Conservation (phyloP, 2,797 vertebrate species). For the Spondyliosoma cantharus region DNA sequence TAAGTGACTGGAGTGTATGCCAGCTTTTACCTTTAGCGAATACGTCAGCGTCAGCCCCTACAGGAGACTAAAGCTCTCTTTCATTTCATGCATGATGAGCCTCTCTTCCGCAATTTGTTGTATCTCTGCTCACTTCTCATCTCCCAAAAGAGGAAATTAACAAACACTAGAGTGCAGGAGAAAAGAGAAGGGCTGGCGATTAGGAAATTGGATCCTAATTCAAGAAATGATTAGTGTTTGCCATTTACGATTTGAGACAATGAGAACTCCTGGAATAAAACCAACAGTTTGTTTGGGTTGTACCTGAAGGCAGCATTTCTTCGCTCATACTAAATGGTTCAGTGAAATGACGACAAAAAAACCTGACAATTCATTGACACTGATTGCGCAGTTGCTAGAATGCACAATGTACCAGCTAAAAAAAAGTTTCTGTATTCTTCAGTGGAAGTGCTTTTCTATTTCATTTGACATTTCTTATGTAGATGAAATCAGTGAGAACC, state of each 20-base stretch:
- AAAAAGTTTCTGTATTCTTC: not conserved
- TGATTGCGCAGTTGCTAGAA: no score
- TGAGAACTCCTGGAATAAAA: constrained; percentile 29
- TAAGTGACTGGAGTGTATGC: constrained; percentile 10
- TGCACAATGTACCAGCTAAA: not conserved
- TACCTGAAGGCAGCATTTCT: constrained; percentile 3
- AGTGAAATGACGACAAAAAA: not conserved
- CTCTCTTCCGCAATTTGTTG: constrained; percentile 45
- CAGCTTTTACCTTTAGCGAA: constrained; percentile 46
- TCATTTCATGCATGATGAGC: constrained; percentile 76
- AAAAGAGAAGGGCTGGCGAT: constrained; percentile 45
- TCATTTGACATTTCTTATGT: not conserved
- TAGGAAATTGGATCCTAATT: constrained; percentile 67
- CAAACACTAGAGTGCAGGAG: constrained; percentile 48
- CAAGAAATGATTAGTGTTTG: constrained; percentile 51
- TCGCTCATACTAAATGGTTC: not conserved
- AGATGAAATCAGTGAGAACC: not conserved
- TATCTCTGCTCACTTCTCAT: constrained; percentile 55
- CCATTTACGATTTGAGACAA: constrained; percentile 27
- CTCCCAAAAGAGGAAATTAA: constrained; percentile 69
- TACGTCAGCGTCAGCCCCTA: constrained; percentile 44
- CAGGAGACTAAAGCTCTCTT: constrained; percentile 48
- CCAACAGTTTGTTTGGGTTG: not conserved
- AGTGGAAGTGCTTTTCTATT: not conserved
- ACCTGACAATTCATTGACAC: no score